phyloP scores from a whole-genome alignment of 2,113 vertebrate species.

The Hippocampus abdominalis region DNA sequence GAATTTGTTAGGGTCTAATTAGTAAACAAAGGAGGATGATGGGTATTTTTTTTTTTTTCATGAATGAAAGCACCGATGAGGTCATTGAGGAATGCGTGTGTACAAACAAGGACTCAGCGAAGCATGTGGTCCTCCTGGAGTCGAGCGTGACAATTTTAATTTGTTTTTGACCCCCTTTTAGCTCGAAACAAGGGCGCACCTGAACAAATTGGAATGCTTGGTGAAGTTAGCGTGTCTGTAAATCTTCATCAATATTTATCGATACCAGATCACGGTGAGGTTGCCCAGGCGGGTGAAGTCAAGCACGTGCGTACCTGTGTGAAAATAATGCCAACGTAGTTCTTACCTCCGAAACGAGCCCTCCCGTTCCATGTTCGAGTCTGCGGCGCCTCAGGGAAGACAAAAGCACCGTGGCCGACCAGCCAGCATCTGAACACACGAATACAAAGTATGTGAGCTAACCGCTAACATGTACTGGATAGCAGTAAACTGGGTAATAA shows the following conservation, averaged over 20 bases:
- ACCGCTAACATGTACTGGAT: not conserved
- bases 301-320: not conserved
- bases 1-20: conserved; percentile 49
- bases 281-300: not conserved
- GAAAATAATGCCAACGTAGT: not conserved
- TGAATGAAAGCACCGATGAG: conserved; percentile 48
- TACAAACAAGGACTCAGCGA: not conserved
- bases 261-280: not conserved
- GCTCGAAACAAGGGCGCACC: not conserved
- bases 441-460: not conserved
- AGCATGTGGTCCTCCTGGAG: not conserved
- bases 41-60: conserved; percentile 35
- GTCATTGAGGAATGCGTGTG: conserved; percentile 46
- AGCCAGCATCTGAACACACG: conserved; percentile 50
- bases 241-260: no score
- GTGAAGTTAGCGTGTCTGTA: not conserved
- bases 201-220: no score
- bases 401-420: not conserved
- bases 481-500: not conserved
- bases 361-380: conserved; percentile 59
- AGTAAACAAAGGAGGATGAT: conserved; percentile 48
- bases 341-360: conserved; percentile 67
- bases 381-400: not conserved
- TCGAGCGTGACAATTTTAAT: not conserved
- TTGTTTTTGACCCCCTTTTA: conserved; percentile 7